phyloP scores from a whole-genome alignment of 2,113 vertebrate genomes.

The Pangasianodon hypophthalmus region DNA sequence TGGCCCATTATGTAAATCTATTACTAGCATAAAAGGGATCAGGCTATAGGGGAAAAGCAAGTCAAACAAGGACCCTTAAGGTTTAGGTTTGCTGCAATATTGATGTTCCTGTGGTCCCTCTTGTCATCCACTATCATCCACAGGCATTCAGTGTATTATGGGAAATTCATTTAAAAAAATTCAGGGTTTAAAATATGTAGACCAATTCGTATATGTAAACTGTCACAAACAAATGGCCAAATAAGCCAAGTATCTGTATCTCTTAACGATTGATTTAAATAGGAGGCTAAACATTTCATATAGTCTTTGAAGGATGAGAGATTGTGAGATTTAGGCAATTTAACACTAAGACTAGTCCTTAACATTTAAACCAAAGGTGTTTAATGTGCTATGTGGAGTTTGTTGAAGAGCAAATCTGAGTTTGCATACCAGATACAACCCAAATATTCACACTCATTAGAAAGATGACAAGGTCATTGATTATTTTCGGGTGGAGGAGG shows the following conservation, averaged over 20 bases:
- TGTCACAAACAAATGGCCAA: neutral
- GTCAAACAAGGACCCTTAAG: neutral
- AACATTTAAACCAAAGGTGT: constrained; percentile 13
- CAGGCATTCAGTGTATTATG: neutral
- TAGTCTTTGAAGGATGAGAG: neutral
- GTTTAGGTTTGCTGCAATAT: neutral
- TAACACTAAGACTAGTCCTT: neutral
- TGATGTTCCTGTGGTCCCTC: neutral
- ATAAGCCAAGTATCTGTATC: neutral
- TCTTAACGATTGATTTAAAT: neutral
- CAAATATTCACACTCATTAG: neutral
- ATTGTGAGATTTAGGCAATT: neutral
- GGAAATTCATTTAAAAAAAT: no score
- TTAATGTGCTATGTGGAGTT: neutral
- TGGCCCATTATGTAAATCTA: neutral
- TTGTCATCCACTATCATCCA: neutral
- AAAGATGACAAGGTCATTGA: constrained; percentile 8
- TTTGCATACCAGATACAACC: neutral
- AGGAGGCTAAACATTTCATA: neutral
- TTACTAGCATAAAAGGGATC: neutral
- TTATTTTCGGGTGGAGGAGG: neutral
- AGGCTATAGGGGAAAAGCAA: neutral
- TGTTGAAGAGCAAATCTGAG: neutral
- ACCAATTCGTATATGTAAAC: neutral
- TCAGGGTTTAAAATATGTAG: neutral